phyloP scores from a whole-genome alignment of 1,140 invertebrate species.

The Drosophila malerkotliana region DNA sequence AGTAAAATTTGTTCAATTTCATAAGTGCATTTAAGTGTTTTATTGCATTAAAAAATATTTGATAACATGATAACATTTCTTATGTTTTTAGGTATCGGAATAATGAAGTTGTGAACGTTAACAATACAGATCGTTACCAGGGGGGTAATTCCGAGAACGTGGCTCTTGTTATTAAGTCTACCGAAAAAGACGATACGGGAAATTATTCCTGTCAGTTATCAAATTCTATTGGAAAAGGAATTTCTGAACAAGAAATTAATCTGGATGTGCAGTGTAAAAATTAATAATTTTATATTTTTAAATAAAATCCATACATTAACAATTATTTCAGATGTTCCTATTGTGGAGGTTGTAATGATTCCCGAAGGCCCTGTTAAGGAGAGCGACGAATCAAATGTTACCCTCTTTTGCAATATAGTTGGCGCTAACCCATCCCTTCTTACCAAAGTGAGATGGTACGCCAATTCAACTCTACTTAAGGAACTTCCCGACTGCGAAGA shows the following conservation, averaged over 20 bases:
- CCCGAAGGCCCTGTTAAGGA: slow-evolving; percentile 91
- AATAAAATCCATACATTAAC: background rate
- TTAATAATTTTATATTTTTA: background rate
- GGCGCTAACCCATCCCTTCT: slow-evolving; percentile 88
- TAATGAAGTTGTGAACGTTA: slow-evolving; percentile 87
- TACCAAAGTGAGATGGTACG: slow-evolving; percentile 91
- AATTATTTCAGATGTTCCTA: slow-evolving; percentile 87
- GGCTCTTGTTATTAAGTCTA: slow-evolving; percentile 90
- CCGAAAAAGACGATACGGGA: slow-evolving; percentile 90
- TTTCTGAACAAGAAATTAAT: slow-evolving; percentile 88
- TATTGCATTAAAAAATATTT: too few species aligned
- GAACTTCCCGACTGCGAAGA: slow-evolving; percentile 91
- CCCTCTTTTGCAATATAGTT: slow-evolving; percentile 91
- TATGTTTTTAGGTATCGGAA: slow-evolving; percentile 88
- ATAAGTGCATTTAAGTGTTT: too few species aligned
- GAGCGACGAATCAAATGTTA: slow-evolving; percentile 91
- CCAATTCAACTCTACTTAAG: slow-evolving; percentile 92
- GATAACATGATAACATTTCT: background rate
- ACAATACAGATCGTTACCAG: slow-evolving; percentile 88
- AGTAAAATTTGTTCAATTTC: too few species aligned
- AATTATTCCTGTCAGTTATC: slow-evolving; percentile 91
- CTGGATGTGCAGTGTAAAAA: slow-evolving; percentile 91
- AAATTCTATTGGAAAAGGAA: slow-evolving; percentile 88
- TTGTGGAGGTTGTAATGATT: slow-evolving; percentile 90
- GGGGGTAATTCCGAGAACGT: slow-evolving; percentile 90